A percentile compares a stretch with the other conserved stretches of the same genome.
phyloP scores from a whole-genome alignment of 1,140 invertebrate species.

The Scaptomyza graminum region DNA sequence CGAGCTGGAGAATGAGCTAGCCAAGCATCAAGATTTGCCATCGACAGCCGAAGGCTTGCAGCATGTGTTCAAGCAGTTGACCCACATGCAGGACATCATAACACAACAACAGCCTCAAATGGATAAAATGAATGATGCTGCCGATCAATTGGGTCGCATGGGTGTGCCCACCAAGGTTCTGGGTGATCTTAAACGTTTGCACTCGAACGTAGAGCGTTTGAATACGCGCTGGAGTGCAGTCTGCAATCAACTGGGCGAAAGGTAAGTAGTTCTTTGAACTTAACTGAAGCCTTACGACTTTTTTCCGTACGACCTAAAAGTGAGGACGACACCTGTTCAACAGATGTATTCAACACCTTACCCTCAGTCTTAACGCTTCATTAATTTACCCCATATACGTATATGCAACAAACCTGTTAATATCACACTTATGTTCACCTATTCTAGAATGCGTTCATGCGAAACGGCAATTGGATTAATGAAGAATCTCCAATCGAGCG shows the following conservation, averaged over 20 bases:
- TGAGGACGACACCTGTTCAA: slow-evolving; percentile 38
- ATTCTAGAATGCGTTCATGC: slow-evolving; percentile 90
- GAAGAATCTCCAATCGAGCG: slow-evolving; percentile 93
- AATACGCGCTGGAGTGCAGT: slow-evolving; percentile 96
- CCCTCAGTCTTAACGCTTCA: slow-evolving; percentile 12
- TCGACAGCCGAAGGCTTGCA: slow-evolving; percentile 91
- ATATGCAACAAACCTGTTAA: neutral
- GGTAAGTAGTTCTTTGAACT: slow-evolving; percentile 84
- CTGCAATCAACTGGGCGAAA: slow-evolving; percentile 94
- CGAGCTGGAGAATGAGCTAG: slow-evolving; percentile 95
- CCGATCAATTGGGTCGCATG: slow-evolving; percentile 92
- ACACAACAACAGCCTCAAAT: slow-evolving; percentile 93
- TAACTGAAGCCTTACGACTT: slow-evolving; percentile 6
- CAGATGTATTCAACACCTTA: slow-evolving; percentile 24
- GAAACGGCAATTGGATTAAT: slow-evolving; percentile 93
- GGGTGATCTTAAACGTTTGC: slow-evolving; percentile 95
- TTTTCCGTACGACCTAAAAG: neutral
- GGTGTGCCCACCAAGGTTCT: slow-evolving; percentile 87
- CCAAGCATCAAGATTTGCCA: slow-evolving; percentile 92
- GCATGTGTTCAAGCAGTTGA: slow-evolving; percentile 85
- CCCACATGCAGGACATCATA: slow-evolving; percentile 90
- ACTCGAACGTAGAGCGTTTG: slow-evolving; percentile 95
- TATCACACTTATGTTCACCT: slow-evolving; percentile 17
- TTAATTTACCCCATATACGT: slow-evolving; percentile 15
- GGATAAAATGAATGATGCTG: slow-evolving; percentile 95